A percentile compares a stretch with the other conserved stretches of the same genome.
Conservation (phyloP, 1,140 invertebrate species). For the Ceratitis capitata region DNA sequence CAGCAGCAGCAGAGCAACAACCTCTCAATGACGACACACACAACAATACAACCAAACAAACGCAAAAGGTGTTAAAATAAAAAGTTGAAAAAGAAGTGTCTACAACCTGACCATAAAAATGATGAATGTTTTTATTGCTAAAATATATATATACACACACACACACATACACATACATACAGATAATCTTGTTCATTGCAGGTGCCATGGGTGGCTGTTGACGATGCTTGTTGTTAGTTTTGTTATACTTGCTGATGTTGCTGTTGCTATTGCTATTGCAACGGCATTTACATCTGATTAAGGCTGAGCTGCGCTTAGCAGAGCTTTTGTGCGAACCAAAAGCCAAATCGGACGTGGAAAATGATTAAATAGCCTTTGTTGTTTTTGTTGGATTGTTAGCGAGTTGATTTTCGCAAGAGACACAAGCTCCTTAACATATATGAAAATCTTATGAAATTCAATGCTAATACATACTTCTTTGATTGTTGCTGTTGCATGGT, state of each 20-base stretch:
- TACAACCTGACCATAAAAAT: neutral
- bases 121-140: neutral
- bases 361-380: neutral
- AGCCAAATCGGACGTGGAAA: constrained; percentile 18
- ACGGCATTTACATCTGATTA: constrained; percentile 21
- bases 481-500: neutral
- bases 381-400: neutral
- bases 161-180: neutral
- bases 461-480: neutral
- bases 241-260: neutral
- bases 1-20: neutral
- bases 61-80: neutral
- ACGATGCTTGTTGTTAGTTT: neutral
- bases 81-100: neutral
- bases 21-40: neutral
- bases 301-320: neutral
- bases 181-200: neutral
- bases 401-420: neutral
- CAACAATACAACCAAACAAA: neutral
- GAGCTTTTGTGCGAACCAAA: constrained; percentile 10
- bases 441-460: neutral
- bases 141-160: neutral
- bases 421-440: constrained; percentile 4
- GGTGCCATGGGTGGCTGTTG: neutral
- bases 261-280: neutral